Conservation (phyloP, 92 coral and sea anemone species). For the Hydrozoanthus gracilis region DNA sequence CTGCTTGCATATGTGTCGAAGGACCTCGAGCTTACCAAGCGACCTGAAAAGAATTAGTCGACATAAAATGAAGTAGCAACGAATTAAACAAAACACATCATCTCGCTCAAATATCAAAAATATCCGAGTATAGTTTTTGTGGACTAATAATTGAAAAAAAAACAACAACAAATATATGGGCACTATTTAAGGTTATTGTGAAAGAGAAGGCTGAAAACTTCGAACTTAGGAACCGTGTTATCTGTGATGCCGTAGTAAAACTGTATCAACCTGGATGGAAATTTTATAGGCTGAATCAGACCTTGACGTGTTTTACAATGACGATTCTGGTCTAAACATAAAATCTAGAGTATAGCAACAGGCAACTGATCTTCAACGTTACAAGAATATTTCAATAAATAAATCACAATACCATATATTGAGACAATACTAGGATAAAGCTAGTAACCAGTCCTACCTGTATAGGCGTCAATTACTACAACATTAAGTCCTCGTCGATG, state of each 20-base stretch:
- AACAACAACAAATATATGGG: too few relatives aligned
- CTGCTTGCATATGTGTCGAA: conserved; percentile 37
- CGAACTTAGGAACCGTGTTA: too few relatives aligned
- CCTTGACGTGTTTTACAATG: neutral
- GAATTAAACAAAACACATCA: neutral
- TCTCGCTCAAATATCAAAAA: too few relatives aligned
- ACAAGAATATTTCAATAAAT: too few relatives aligned
- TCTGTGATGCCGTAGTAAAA: too few relatives aligned
- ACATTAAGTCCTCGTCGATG: conserved; percentile 51
- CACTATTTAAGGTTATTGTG: too few relatives aligned
- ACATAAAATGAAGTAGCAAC: neutral
- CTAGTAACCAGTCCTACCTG: conserved; percentile 27
- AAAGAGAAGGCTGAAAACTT: too few relatives aligned
- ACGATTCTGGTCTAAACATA: neutral
- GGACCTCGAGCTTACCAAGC: conserved; percentile 20
- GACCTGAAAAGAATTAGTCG: neutral
- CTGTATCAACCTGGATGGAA: too few relatives aligned
- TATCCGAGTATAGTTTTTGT: too few relatives aligned
- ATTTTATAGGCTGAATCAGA: neutral
- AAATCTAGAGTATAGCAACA: neutral
- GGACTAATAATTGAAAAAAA: too few relatives aligned
- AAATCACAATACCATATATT: too few relatives aligned
- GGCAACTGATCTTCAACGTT: too few relatives aligned
- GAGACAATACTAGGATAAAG: neutral
- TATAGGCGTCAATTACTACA: conserved; percentile 36